phyloP scores from a whole-genome alignment of 2,888 invertebrate genomes.

The Parapristionchus giblindavisi region DNA sequence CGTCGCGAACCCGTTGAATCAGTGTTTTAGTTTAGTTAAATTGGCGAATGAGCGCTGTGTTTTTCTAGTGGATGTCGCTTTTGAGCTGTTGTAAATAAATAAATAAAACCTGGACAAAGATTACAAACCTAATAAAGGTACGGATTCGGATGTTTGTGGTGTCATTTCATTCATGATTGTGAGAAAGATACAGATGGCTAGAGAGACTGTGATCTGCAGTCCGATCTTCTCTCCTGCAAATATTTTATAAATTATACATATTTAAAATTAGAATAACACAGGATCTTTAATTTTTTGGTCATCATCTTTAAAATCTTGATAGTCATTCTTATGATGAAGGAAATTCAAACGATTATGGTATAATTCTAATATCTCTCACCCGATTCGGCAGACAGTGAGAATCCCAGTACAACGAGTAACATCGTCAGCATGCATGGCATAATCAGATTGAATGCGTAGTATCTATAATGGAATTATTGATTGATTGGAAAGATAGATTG shows the following conservation, averaged over 20 bases:
- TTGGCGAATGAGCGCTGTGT: too few species aligned
- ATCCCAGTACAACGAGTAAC: constrained; percentile 63
- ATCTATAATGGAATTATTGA: constrained; percentile 44
- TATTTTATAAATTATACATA: neutral
- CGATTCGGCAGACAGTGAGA: constrained; percentile 51
- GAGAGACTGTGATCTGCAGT: constrained; percentile 62
- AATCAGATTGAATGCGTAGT: constrained; percentile 66
- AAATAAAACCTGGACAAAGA: neutral
- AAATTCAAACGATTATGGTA: constrained; percentile 25
- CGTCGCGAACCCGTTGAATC: too few species aligned
- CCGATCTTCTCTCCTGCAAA: constrained; percentile 44
- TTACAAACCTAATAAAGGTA: constrained; percentile 56
- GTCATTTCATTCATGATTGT: constrained; percentile 65
- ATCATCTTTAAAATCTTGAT: constrained; percentile 7
- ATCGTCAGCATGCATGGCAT: constrained; percentile 62
- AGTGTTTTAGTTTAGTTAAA: too few species aligned
- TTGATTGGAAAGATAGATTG: too few species aligned
- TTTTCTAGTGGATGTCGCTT: too few species aligned
- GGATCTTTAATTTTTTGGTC: too few species aligned
- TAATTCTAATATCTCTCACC: constrained; percentile 39
- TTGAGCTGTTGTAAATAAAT: too few species aligned
- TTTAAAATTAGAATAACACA: neutral
- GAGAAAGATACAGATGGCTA: constrained; percentile 65
- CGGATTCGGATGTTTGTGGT: constrained; percentile 64
- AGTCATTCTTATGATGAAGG: neutral